These are phyloP conservation scores for Lucinisca nassula DNA, from an alignment of 2,888 invertebrate genomes.

Conservation along the genomic window DNA sequence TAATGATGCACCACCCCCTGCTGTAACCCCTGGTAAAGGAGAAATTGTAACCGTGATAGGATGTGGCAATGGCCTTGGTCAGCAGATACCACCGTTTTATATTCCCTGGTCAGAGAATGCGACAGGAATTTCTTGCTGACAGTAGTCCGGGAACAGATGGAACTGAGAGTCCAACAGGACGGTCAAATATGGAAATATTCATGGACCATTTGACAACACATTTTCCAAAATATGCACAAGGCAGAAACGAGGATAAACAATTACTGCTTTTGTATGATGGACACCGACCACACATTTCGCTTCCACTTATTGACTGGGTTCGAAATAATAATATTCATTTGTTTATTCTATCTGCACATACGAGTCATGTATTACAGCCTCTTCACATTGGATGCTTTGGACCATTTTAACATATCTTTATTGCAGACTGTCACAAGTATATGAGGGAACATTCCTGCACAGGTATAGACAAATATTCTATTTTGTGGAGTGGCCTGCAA, in stretches of 20 bases:
- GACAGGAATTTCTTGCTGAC: slow-evolving; percentile 2
- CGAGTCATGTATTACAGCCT: no score
- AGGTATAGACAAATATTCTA: not conserved
- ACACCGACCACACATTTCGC: slow-evolving; percentile 16
- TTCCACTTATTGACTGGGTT: slow-evolving; percentile 13
- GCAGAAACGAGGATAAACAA: not conserved
- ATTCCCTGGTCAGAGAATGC: not conserved
- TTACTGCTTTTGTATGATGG: slow-evolving; percentile 27
- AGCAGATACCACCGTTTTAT: slow-evolving; percentile 5
- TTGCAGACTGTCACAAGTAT: not conserved
- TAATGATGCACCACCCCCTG: not conserved
- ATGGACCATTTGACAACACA: not conserved
- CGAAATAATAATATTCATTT: slow-evolving; percentile 15
- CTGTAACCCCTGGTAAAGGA: slow-evolving; percentile 13
- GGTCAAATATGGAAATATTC: slow-evolving; percentile 12
- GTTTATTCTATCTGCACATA: no score
- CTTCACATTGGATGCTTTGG: slow-evolving; percentile 16
- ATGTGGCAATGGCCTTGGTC: not conserved
- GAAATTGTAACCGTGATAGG: not conserved
- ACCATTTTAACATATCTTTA: slow-evolving; percentile 29
- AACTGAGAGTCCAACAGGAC: not conserved
- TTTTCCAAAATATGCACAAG: slow-evolving; percentile 19
- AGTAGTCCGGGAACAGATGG: slow-evolving; percentile 14
- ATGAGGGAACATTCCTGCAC: not conserved
- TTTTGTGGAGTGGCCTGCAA: not conserved